Percentiles rank a stretch among this genome's conserved stretches.
These are phyloP conservation scores for Trichopria drosophilae DNA, from an alignment of 2,888 invertebrate genomes.

Conservation along the genomic window DNA sequence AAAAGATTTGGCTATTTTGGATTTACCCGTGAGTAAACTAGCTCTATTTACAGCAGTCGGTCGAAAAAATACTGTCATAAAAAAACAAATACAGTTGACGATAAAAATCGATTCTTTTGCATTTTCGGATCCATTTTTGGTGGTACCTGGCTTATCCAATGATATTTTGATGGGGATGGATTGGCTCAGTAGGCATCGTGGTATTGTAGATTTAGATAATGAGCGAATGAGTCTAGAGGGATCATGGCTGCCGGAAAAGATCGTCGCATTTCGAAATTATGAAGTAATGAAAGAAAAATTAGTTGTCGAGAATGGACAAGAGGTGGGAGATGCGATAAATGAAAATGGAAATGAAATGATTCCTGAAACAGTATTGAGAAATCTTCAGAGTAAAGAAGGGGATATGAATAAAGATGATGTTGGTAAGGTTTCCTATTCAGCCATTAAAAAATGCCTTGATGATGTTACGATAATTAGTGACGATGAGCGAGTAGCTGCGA, in stretches of 20 bases:
- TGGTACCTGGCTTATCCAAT: neutral
- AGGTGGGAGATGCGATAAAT: too few relatives aligned
- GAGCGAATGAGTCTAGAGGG: neutral
- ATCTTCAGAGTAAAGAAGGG: too few relatives aligned
- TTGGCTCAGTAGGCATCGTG: neutral
- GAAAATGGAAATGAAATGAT: neutral
- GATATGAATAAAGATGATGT: too few relatives aligned
- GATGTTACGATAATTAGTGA: too few relatives aligned
- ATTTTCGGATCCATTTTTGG: neutral
- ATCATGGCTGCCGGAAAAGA: neutral
- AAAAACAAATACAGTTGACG: neutral
- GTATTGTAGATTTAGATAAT: neutral
- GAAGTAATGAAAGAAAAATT: too few relatives aligned
- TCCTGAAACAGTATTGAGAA: too few relatives aligned
- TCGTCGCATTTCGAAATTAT: too few relatives aligned
- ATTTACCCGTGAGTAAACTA: neutral
- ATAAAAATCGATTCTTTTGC: neutral
- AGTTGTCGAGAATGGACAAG: too few relatives aligned
- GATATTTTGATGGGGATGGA: neutral
- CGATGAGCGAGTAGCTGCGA: too few relatives aligned
- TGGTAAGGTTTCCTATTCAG: too few relatives aligned
- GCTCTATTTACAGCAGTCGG: neutral
- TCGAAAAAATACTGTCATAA: neutral
- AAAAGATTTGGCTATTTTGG: neutral
- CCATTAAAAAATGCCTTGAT: too few relatives aligned